Conservation (phyloP, 2,797 vertebrate species). For the Caiman crocodilus region DNA sequence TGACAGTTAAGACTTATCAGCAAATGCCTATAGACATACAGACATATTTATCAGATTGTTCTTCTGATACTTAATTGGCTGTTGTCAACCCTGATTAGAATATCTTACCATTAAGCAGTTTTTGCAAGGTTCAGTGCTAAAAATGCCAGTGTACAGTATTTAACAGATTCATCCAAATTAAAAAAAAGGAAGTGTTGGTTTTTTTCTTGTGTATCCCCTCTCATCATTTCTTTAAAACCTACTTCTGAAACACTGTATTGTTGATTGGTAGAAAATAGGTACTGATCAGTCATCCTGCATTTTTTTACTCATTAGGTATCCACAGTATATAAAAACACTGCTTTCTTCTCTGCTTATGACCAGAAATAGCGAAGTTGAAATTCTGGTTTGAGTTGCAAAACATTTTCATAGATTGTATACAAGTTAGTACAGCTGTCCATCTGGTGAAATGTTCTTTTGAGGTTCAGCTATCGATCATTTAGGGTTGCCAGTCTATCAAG, state of each 20-base stretch:
- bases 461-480: slow-evolving; percentile 63
- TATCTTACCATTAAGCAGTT: slow-evolving; percentile 47
- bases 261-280: neutral
- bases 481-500: slow-evolving; percentile 53
- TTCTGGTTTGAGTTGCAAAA: slow-evolving; percentile 17
- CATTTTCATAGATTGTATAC: slow-evolving; percentile 3
- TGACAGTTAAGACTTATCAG: slow-evolving; percentile 73
- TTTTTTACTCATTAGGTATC: slow-evolving; percentile 24
- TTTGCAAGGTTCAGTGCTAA: slow-evolving; percentile 35
- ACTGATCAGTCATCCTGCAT: neutral
- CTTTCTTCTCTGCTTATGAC: slow-evolving; percentile 19
- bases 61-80: slow-evolving; percentile 79
- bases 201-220: neutral
- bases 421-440: slow-evolving; percentile 28
- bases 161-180: slow-evolving; percentile 39
- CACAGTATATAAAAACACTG: neutral
- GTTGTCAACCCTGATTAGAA: slow-evolving; percentile 75
- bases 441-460: slow-evolving; percentile 56
- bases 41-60: slow-evolving; percentile 74
- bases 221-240: slow-evolving; percentile 28
- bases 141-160: slow-evolving; percentile 11
- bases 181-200: slow-evolving; percentile 28
- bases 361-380: slow-evolving; percentile 1
- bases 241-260: slow-evolving; percentile 48
- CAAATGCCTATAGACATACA: slow-evolving; percentile 73